Percentiles rank a stretch among this genome's conserved stretches.
phyloP scores from a whole-genome alignment of 2,113 vertebrate genomes.

The Nyctereutes procyonoides region DNA sequence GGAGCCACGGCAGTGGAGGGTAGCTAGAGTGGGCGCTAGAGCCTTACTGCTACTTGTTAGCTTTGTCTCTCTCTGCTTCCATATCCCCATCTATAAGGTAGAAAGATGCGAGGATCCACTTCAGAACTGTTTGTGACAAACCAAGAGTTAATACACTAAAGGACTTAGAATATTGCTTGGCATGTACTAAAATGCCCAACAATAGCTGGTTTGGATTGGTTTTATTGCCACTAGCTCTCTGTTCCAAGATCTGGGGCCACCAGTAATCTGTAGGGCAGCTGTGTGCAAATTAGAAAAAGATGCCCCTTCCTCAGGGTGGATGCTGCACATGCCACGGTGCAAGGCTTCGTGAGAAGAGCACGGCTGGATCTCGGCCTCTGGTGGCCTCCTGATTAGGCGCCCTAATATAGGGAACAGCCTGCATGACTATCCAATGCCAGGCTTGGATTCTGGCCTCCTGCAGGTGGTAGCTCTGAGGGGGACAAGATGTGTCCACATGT shows the following conservation, averaged over 20 bases:
- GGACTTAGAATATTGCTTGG: not conserved
- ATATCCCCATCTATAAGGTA: not conserved
- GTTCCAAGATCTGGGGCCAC: not conserved
- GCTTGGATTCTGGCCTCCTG: not conserved
- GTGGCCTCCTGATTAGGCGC: not conserved
- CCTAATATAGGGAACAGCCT: not conserved
- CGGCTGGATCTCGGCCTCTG: not conserved
- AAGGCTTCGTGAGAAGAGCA: not conserved
- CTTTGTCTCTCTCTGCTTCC: not conserved
- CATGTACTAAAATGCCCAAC: not conserved
- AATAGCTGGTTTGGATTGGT: not conserved
- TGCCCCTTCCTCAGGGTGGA: not conserved
- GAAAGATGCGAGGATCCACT: not conserved
- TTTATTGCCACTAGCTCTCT: not conserved
- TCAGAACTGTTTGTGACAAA: not conserved
- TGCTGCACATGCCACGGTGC: accelerated
- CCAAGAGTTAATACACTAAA: not conserved
- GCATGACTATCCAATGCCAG: accelerated
- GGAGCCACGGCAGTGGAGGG: not conserved
- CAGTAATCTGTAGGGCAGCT: not conserved
- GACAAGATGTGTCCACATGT: not conserved
- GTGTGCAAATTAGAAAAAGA: not conserved
- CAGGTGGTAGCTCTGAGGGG: not conserved
- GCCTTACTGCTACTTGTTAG: not conserved
- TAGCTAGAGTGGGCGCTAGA: not conserved